Evolutionary conservation across 2,797 vertebrate genomes (phyloP).

Genomic region (Cynopterus sphinx): DNA sequence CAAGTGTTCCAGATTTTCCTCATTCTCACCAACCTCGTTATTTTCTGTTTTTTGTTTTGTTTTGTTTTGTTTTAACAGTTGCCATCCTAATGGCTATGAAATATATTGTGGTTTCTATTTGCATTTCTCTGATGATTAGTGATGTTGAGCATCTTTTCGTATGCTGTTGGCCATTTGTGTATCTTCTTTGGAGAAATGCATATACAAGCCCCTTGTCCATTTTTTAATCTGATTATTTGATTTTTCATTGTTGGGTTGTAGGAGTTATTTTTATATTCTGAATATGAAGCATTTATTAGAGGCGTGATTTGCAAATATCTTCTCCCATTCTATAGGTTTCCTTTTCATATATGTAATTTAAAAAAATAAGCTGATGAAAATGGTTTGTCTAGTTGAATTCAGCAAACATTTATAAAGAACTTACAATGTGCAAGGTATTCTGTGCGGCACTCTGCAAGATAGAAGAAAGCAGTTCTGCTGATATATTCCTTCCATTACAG

Average conservation of each 20-base stretch:
- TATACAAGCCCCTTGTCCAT: neutral
- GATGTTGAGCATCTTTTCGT: neutral
- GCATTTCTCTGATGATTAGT: neutral
- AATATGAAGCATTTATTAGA: neutral
- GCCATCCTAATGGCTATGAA: neutral
- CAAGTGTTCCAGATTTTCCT: neutral
- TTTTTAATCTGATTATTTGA: neutral
- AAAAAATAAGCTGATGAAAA: neutral
- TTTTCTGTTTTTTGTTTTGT: neutral
- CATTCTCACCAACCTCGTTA: neutral
- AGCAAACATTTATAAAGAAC: neutral
- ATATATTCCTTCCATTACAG: neutral
- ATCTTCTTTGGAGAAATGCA: neutral
- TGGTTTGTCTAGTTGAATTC: neutral
- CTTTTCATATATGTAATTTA: neutral
- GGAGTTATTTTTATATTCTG: neutral
- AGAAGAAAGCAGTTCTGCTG: neutral
- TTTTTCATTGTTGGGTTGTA: neutral
- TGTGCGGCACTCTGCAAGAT: neutral
- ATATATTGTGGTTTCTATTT: neutral
- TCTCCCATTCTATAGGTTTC: neutral
- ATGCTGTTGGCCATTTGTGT: neutral
- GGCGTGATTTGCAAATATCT: neutral
- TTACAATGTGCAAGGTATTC: neutral
- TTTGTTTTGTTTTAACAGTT: neutral